phyloP scores from a whole-genome alignment of 2,113 vertebrate genomes.

The Raja brachyura region DNA sequence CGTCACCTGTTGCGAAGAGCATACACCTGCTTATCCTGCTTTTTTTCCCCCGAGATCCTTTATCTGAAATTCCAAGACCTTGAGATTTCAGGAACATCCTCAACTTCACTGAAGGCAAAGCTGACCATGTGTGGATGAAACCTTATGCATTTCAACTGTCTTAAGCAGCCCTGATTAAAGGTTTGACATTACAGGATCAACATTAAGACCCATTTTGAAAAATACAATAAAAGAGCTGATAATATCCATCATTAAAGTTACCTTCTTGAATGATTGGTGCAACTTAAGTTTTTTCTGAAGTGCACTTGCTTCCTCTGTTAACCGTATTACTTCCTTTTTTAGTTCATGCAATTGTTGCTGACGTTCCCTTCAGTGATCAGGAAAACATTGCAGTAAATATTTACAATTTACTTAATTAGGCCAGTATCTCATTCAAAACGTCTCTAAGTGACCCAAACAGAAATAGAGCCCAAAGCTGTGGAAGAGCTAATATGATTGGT shows the following conservation, averaged over 20 bases:
- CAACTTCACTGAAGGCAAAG: no score
- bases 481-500: background rate
- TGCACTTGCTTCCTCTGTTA: slow-evolving; percentile 39
- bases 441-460: background rate
- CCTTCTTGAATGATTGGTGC: slow-evolving; percentile 38
- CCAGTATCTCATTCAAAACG: background rate
- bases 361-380: slow-evolving; percentile 40
- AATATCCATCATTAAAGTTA: slow-evolving; percentile 19
- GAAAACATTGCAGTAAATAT: background rate
- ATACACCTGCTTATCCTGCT: no score
- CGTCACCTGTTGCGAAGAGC: no score
- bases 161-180: no score
- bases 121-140: no score
- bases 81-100: no score
- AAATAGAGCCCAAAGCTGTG: background rate
- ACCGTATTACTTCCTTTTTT: slow-evolving; percentile 41
- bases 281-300: slow-evolving; percentile 41
- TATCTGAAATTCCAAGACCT: no score
- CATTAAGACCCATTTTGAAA: background rate
- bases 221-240: background rate
- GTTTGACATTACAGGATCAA: background rate
- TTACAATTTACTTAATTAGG: background rate
- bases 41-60: no score
- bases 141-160: no score
- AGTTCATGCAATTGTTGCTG: slow-evolving; percentile 44